These are phyloP conservation scores for Rafetus swinhoei DNA, from an alignment of 2,113 vertebrate species.

Conservation along the genomic window DNA sequence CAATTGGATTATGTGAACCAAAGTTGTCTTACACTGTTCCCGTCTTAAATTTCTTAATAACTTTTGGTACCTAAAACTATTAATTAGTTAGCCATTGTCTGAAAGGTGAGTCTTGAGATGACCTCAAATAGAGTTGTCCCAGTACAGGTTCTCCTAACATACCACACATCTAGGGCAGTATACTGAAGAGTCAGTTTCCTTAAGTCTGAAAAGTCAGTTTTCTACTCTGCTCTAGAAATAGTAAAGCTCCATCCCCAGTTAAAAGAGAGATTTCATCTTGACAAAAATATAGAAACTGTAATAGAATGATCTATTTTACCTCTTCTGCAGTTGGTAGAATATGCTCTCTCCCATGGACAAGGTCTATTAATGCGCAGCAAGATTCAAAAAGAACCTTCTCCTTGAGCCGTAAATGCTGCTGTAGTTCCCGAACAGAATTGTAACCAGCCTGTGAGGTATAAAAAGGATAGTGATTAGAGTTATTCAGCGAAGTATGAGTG, in stretches of 20 bases:
- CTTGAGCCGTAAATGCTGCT: conserved; percentile 83
- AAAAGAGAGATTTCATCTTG: conserved; percentile 7
- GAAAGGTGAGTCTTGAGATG: neutral
- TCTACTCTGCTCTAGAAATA: neutral
- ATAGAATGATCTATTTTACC: conserved; percentile 78
- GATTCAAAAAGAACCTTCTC: conserved; percentile 85
- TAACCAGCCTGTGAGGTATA: conserved; percentile 79
- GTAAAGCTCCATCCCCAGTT: neutral
- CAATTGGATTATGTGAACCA: neutral
- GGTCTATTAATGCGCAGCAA: conserved; percentile 79
- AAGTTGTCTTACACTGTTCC: neutral
- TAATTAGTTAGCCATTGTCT: neutral
- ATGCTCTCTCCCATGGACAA: conserved; percentile 75
- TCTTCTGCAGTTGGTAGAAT: conserved; percentile 74
- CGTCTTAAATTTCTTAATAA: neutral
- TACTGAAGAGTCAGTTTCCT: neutral
- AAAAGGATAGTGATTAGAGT: neutral
- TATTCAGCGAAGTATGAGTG: neutral
- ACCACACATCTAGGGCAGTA: neutral
- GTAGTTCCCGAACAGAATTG: conserved; percentile 80
- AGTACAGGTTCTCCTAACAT: neutral
- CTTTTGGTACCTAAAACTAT: neutral
- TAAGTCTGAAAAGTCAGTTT: conserved; percentile 20
- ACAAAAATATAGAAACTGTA: conserved; percentile 7
- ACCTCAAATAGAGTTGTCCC: neutral